These are phyloP conservation scores for Ochlodes sylvanus DNA, from an alignment of 2,888 invertebrate genomes.

Conservation along the genomic window DNA sequence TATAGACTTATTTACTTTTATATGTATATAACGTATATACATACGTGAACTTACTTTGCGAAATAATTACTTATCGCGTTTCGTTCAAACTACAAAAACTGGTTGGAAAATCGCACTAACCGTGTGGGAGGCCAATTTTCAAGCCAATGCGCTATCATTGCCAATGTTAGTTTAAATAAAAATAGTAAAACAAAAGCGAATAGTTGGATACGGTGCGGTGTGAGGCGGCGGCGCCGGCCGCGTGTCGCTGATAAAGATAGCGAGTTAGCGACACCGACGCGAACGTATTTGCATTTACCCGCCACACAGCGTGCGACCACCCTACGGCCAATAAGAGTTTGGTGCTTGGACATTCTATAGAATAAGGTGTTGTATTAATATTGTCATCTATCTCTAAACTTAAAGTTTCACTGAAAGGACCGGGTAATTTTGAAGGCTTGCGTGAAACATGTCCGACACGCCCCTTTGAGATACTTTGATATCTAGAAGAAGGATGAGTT, in stretches of 20 bases:
- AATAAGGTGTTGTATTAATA: no score
- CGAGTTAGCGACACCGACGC: constrained; percentile 68
- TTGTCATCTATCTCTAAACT: no score
- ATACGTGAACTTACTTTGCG: no score
- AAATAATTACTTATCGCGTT: no score
- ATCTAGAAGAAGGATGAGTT: no score
- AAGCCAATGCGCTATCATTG: constrained; percentile 1
- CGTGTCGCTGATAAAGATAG: constrained; percentile 71
- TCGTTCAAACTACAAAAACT: background rate
- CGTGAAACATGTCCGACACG: no score
- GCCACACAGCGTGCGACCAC: constrained; percentile 78
- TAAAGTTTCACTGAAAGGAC: no score
- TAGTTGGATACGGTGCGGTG: constrained; percentile 55
- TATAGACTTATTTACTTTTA: no score
- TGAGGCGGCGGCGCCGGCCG: constrained; percentile 49
- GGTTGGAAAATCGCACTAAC: background rate
- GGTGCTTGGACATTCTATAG: background rate
- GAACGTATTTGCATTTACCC: constrained; percentile 71
- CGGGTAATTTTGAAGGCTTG: no score
- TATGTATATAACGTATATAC: no score
- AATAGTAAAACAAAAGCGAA: constrained; percentile 23
- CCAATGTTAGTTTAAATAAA: constrained; percentile 8
- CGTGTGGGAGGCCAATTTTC: constrained; percentile 7
- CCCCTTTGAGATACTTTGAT: no score
- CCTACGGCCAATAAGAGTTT: constrained; percentile 45